These are phyloP conservation scores for Panthera uncia DNA, from an alignment of 2,113 vertebrate species.

Conservation along the genomic window DNA sequence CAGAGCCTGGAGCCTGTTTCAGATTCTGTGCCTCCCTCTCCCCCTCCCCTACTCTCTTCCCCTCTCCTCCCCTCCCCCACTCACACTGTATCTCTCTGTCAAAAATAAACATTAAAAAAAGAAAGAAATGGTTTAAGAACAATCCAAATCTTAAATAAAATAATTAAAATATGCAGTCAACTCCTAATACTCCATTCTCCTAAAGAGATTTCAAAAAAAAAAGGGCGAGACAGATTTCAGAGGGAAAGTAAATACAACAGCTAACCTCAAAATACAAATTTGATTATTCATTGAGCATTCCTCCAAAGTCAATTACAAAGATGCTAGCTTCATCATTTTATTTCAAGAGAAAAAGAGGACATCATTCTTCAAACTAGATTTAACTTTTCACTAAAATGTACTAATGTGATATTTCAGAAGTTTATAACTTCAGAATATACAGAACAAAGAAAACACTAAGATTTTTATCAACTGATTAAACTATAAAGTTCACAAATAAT, in stretches of 20 bases:
- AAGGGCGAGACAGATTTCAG: background rate
- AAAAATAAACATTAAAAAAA: background rate
- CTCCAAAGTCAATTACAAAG: background rate
- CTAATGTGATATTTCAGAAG: background rate
- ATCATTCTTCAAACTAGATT: background rate
- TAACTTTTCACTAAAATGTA: conserved; percentile 47
- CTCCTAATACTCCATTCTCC: background rate
- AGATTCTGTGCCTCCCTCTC: no score
- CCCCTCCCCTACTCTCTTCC: no score
- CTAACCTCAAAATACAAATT: conserved; percentile 15
- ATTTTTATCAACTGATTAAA: conserved; percentile 37
- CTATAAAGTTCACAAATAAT: background rate
- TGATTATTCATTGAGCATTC: background rate
- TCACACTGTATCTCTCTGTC: no score
- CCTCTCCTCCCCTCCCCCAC: no score
- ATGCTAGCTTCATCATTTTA: background rate
- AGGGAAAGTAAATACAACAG: background rate
- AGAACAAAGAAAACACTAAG: background rate
- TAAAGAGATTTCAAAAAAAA: background rate
- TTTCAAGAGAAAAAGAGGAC: background rate
- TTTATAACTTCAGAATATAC: conserved; percentile 47
- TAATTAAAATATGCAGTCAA: background rate
- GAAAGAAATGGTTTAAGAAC: background rate
- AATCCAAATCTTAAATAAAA: background rate
- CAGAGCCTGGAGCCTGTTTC: no score